phyloP scores from a whole-genome alignment of 2,888 invertebrate genomes.

The Nudaria mundana region DNA sequence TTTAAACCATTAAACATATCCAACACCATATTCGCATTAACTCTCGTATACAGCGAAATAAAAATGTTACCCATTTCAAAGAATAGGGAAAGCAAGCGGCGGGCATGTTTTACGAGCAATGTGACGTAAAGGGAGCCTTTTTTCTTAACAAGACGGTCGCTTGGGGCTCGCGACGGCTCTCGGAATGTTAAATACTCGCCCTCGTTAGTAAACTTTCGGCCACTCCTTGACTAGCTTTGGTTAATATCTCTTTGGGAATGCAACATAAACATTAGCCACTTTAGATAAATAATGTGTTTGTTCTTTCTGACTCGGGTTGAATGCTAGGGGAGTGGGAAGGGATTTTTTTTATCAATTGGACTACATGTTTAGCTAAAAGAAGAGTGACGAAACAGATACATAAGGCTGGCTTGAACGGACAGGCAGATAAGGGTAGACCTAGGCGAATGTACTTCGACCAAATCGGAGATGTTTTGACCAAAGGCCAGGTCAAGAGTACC shows the following conservation, averaged over 20 bases:
- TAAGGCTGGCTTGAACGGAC: no score
- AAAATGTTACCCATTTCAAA: constrained; percentile 23
- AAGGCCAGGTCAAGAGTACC: no score
- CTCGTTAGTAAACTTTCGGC: constrained; percentile 43
- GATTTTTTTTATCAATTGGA: no score
- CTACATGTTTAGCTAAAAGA: no score
- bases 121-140: constrained; percentile 50
- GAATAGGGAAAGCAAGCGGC: constrained; percentile 24
- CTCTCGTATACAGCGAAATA: no score
- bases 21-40: no score
- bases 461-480: no score
- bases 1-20: no score
- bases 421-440: no score
- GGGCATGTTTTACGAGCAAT: constrained; percentile 51
- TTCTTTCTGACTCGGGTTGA: neutral
- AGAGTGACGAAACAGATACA: no score
- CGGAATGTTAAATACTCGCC: constrained; percentile 59
- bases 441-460: no score
- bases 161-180: constrained; percentile 25
- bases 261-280: constrained; percentile 2
- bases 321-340: no score
- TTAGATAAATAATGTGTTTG: neutral
- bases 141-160: constrained; percentile 46
- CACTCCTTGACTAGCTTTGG: constrained; percentile 16
- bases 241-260: constrained; percentile 5